Evolutionary conservation across 2,113 vertebrate genomes (phyloP), one percentile per base, ranked within the genome.

Genomic region (Chloebia gouldiae): DNA sequence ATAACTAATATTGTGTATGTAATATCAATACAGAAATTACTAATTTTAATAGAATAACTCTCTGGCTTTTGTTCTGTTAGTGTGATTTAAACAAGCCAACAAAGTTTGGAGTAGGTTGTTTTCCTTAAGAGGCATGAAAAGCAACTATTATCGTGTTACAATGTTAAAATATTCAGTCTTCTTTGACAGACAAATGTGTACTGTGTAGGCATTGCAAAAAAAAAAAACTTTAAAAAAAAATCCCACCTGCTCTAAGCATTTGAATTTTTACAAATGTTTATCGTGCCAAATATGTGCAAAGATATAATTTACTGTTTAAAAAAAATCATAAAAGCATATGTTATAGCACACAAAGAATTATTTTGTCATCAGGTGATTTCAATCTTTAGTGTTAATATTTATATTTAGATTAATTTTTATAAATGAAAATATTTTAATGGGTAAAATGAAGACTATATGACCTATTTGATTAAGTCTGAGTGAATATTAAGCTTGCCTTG

Each of bases 351-450:
- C 92, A 94, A 94, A 97, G 70, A 97, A 96, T 98, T 98, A 97
- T 98, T 98, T 98, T 98, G 97, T 98, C 98, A 98, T 98, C 95
- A 75, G 97, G 97, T 98, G 97, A 97, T 98, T 98, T 97, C 97
- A 97, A 98, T 98, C 97, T 97, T 97, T 95, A 97, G 98, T 98
- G 97, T 98, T 96, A 97, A 98, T 98, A 97, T 98, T 98, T 98
- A 93, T 98, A 98, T 98, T 97, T 97, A 98, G 97, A 98, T 98
- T 97, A 97, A 95, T 98, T 98, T 98, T 98, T 98, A 98, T 98
- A 98, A 98, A 97, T 97, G 91, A 98, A 96, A 97, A 95, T 98
- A 98, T 98, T 98, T 98, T 98, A 97, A 97, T 94, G 97, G 97
- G 96, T 97, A 95, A 97, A 97, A 96, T 80, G 86, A 97, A 94